Evolutionary conservation across 2,888 invertebrate species (phyloP), one percentile per base, ranked within the genome.

Genomic region (Drosophila quasianomalipes): DNA sequence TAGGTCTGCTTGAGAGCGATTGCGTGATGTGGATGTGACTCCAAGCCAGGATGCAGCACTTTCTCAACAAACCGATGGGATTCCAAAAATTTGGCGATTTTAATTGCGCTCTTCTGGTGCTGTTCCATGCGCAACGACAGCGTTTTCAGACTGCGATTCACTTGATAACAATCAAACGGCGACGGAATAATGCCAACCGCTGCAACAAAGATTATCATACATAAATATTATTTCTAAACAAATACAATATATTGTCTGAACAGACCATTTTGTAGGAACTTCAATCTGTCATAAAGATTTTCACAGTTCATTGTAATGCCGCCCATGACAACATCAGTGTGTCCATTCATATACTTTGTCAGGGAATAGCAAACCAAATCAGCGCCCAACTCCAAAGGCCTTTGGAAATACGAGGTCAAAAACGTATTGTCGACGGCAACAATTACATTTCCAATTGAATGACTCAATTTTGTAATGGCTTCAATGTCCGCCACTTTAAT

Each of bases 291-390:
- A 74, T 95, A 96, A 4, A 99, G 88, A 53, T 95, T 95, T 51
- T 97, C 95, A 83, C 96, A 95, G 83, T 96, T 97, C 4, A 97
- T 95, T 41, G 97, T 94, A 10, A 96, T 95, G 22, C 97, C 97
- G 3, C 99, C 99, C 99, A 99, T 99, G 9, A 99, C 96, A 28
- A 98, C 97, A 94, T 99, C 99, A 0, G 98, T 96, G 94, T 99
- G 99, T 0, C 99, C 99, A 93, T 99, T 99, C 96, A 99, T 97
- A 92, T 99, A 99, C 94, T 99, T 99, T 0, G 99, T 98, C 64
- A 99, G 91, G 0, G 99, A 99, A 93, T 99, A 98, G 85, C 97
- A 94, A 3, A 96, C 97, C 64, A 99, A 94, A 93, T 99, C 99
- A 2, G 98, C 99, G 1, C 99, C 99, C 41, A 98, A 94, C 31